These are phyloP conservation scores for Drosophila sp. DNA, from an alignment of 1,140 invertebrate species.

Conservation along the genomic window DNA sequence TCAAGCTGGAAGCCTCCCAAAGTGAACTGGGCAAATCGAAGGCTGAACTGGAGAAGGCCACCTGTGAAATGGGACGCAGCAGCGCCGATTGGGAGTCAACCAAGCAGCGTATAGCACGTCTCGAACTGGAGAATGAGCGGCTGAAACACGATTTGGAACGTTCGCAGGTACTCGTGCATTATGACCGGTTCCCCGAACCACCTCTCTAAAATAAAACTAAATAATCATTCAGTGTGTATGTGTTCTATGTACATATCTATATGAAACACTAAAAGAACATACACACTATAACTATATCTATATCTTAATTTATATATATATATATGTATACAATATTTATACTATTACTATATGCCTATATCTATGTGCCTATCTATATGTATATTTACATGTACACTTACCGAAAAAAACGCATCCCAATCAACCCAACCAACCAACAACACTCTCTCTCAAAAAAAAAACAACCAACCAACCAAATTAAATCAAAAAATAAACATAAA, in stretches of 20 bases:
- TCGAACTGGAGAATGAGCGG: conserved; percentile 95
- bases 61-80: conserved; percentile 93
- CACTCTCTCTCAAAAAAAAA: conserved; percentile 63
- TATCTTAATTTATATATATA: neutral
- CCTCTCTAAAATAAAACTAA: conserved; percentile 13
- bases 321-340: conserved; percentile 30
- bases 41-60: conserved; percentile 95
- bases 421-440: conserved; percentile 40
- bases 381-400: conserved; percentile 79
- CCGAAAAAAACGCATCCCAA: conserved; percentile 65
- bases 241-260: conserved; percentile 48
- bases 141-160: conserved; percentile 93
- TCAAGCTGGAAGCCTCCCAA: conserved; percentile 95
- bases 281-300: conserved; percentile 15
- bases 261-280: conserved; percentile 33
- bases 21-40: conserved; percentile 96
- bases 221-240: conserved; percentile 44
- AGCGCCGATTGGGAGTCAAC: conserved; percentile 95
- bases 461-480: conserved; percentile 39
- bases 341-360: conserved; percentile 51
- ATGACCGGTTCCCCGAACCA: conserved; percentile 53
- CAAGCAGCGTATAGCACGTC: conserved; percentile 91
- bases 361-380: conserved; percentile 57
- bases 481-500: conserved; percentile 58
- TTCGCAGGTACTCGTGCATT: conserved; percentile 84